Evolutionary conservation across 2,797 vertebrate genomes (phyloP).

Genomic region (Uromys caudimaculatus): DNA sequence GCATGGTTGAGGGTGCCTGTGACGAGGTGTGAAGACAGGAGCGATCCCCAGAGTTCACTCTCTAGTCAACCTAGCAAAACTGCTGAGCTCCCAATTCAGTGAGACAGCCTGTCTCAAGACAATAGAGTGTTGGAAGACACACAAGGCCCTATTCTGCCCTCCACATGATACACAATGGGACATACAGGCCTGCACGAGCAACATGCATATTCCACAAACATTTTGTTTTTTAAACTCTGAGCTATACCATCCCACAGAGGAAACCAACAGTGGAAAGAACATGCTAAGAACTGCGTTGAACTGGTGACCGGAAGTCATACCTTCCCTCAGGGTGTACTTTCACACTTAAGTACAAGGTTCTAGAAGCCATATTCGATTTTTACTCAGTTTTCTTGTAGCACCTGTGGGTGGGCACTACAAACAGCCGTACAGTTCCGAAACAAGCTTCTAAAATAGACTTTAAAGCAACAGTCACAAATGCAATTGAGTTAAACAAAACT

Average conservation of each 20-base stretch:
- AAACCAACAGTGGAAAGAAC: background rate
- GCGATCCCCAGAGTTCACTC: background rate
- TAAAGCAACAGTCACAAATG: background rate
- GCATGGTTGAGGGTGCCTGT: background rate
- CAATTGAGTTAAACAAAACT: slow-evolving; percentile 18
- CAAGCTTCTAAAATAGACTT: background rate
- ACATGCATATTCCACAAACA: background rate
- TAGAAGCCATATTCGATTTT: slow-evolving; percentile 21
- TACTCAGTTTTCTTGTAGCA: slow-evolving; percentile 39
- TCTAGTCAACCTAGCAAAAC: no score
- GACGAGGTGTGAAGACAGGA: background rate
- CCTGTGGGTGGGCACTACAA: slow-evolving; percentile 41
- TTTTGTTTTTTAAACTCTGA: no score
- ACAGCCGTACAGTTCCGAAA: slow-evolving; percentile 55
- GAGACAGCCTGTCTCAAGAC: background rate
- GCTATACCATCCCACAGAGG: background rate
- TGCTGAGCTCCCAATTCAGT: background rate
- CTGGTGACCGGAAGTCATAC: slow-evolving; percentile 19
- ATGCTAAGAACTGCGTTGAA: slow-evolving; percentile 11
- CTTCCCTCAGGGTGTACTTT: background rate
- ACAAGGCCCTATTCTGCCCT: background rate
- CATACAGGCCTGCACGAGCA: no score
- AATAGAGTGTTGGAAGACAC: background rate
- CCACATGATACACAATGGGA: background rate
- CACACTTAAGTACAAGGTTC: slow-evolving; percentile 53